Evolutionary conservation across 1,140 invertebrate species (phyloP).

Genomic region (Pseudoatta argentina): DNA sequence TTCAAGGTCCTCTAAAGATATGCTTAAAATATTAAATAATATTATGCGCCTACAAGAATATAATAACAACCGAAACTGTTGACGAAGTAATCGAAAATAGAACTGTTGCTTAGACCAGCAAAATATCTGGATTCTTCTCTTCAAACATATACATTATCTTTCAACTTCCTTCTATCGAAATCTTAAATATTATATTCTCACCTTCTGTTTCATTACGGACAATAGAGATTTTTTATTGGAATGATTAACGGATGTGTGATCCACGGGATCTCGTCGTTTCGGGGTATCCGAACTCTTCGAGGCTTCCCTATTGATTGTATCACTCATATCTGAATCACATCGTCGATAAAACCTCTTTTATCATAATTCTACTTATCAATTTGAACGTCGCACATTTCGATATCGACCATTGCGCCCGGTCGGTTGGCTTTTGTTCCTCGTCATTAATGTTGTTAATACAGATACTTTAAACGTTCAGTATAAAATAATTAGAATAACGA

Average conservation of each 20-base stretch:
- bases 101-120: neutral
- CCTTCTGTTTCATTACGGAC: constrained; percentile 58
- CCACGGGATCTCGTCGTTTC: neutral
- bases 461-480: neutral
- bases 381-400: constrained; percentile 54
- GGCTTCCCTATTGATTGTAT: constrained; percentile 13
- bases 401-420: constrained; percentile 8
- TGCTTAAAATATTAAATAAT: no score
- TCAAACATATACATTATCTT: neutral
- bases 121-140: neutral
- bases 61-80: neutral
- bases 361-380: constrained; percentile 65
- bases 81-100: neutral
- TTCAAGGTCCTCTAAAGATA: no score
- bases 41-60: no score
- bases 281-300: constrained; percentile 12
- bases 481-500: neutral
- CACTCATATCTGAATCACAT: constrained; percentile 55
- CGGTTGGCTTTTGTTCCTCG: constrained; percentile 55
- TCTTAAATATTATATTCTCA: constrained; percentile 19
- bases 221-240: constrained; percentile 25
- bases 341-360: constrained; percentile 11
- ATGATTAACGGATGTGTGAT: neutral
- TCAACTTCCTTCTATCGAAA: no score
- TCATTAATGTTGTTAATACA: neutral